phyloP scores from a whole-genome alignment of 2,113 vertebrate genomes.

The Myodes glareolus region DNA sequence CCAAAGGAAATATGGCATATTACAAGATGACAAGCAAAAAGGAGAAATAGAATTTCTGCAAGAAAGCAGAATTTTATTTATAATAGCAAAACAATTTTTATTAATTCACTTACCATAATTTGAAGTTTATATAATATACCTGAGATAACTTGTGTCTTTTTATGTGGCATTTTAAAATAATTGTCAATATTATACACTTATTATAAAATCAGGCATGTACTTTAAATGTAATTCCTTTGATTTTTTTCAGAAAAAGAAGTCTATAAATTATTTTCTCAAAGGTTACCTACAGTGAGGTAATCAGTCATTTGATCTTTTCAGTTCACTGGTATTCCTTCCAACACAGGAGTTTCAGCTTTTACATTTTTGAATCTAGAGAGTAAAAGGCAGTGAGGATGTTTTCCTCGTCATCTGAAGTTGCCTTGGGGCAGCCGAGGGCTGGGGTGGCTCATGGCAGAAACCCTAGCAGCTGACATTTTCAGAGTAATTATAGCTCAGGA shows the following conservation, averaged over 20 bases:
- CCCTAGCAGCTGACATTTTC: constrained; percentile 53
- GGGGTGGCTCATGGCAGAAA: constrained; percentile 21
- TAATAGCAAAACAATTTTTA: not conserved
- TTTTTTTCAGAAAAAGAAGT: not conserved
- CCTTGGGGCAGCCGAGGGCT: not conserved
- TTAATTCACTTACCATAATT: not conserved
- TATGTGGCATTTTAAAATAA: not conserved
- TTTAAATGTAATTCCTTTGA: not conserved
- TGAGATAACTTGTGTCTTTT: not conserved
- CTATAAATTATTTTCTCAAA: not conserved
- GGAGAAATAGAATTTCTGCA: not conserved
- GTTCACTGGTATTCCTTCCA: not conserved
- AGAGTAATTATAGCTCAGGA: constrained; percentile 59
- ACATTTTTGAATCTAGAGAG: constrained; percentile 18
- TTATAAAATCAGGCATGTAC: not conserved
- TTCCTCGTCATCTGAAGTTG: not conserved
- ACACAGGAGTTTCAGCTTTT: not conserved
- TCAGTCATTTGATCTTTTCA: not conserved
- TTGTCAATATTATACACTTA: not conserved
- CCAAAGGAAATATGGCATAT: not conserved
- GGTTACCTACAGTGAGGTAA: not conserved
- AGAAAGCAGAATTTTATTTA: not conserved
- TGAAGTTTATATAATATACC: not conserved
- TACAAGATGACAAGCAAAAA: not conserved
- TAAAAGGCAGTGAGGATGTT: not conserved